phyloP scores from a whole-genome alignment of 2,888 invertebrate genomes.

The Sarcophaga variegata region DNA sequence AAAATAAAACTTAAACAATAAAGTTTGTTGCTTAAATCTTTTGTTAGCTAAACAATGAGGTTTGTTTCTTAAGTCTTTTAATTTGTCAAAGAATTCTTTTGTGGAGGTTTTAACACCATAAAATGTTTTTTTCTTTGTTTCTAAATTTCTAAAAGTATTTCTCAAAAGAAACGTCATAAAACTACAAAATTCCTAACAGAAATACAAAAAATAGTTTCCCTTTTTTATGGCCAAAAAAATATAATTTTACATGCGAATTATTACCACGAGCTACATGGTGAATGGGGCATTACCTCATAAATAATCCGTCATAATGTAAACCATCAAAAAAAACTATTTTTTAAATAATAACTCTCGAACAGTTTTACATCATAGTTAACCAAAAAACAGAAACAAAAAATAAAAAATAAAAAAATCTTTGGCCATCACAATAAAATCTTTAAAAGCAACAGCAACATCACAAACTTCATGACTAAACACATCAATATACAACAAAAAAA shows the following conservation, averaged over 20 bases:
- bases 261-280: constrained; percentile 62
- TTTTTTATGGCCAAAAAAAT: constrained; percentile 19
- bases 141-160: constrained; percentile 8
- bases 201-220: constrained; percentile 30
- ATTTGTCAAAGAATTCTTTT: constrained; percentile 5
- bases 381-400: constrained; percentile 12
- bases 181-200: constrained; percentile 13
- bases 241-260: constrained; percentile 44
- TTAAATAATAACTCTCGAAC: constrained; percentile 52
- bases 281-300: constrained; percentile 63
- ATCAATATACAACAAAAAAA: constrained; percentile 15
- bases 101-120: not conserved
- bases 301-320: constrained; percentile 56
- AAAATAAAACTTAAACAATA: not conserved
- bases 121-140: not conserved
- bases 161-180: constrained; percentile 25
- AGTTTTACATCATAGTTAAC: constrained; percentile 50
- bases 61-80: constrained; percentile 41
- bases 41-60: constrained; percentile 29
- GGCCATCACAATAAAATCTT: not conserved
- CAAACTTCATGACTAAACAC: constrained; percentile 12
- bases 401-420: constrained; percentile 13
- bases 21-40: constrained; percentile 57
- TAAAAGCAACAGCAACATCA: constrained; percentile 23
- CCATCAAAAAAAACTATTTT: constrained; percentile 45